Base-by-base conservation (phyloP, 1,140 invertebrate genomes). In the Penaeus japonicus region DNA sequence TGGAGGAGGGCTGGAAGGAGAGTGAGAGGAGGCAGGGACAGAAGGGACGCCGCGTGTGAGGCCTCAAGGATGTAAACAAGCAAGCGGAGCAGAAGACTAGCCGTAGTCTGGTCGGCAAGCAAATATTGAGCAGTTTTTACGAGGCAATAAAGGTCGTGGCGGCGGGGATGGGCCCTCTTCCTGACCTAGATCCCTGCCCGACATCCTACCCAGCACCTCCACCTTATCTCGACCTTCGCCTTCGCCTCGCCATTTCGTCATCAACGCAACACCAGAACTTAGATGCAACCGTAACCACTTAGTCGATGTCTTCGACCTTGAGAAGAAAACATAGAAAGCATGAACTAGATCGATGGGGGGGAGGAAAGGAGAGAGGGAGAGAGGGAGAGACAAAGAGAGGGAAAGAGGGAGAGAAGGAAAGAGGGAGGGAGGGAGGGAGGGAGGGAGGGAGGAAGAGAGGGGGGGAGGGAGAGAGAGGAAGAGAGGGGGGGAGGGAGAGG, bases 101-200 rank as follows among this genome's bases (percentile, higher is more conserved):
- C 80, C 80, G 78, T 57, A 78, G 35, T 85, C 32, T 62, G 55
- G 73, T 55, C 35, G 73, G 75, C 84, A 85, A 85, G 84, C 75
- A 85, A 85, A 85, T 85, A 85, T 78, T 54, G 54, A 78, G 75
- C 75, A 54, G 73, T 85, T 77, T 85, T 85, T 85, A 85, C 84
- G 84, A 85, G 54, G 73, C 35, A 30, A 85, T 85, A 85, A 85
- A 85, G 65, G 82, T 70, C 20, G 82, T 39, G 62, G 62, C 59
- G 62, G 82, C 30, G 82, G 82, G 22, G 65, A 47, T 32, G 39
- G 73, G 54, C 54, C 53, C 5, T 53, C 55, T 53, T 22, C 47
- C 65, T 47, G 77, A 79, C 77, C 77, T 79, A 79, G 24, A 79
- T 79, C 39, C 32, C 27, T 12, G 47, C 30, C 77, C 22, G 20